Percentiles rank a stretch among this genome's conserved stretches.
phyloP scores from a whole-genome alignment of 30 jellyfish, hydroid and myxozoan genomes.

The Calvadosia cruxmelitensis region DNA sequence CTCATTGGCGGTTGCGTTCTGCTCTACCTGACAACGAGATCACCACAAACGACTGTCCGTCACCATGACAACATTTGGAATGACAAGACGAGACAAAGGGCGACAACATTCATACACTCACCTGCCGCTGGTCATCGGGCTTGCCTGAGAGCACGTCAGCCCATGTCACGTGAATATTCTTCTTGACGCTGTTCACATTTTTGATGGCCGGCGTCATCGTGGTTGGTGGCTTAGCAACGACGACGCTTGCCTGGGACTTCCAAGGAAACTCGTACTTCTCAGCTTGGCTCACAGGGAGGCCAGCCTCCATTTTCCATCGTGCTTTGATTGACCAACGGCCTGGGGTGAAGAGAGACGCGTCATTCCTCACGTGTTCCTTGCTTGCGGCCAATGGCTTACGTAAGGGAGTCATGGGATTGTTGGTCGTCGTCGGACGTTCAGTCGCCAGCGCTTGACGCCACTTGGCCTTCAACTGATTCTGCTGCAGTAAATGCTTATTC shows the following conservation, averaged over 20 bases:
- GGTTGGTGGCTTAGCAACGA: too few species aligned
- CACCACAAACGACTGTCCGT: too few species aligned
- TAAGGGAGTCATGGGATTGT: background rate
- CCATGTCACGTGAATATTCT: background rate
- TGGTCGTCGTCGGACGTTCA: background rate
- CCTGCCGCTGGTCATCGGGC: background rate
- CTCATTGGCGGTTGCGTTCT: too few species aligned
- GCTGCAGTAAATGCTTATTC: background rate
- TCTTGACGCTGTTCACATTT: background rate
- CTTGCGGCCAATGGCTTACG: too few species aligned
- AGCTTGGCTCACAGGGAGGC: background rate
- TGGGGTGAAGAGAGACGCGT: background rate
- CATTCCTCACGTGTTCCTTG: background rate
- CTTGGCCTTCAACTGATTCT: background rate
- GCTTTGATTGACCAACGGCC: background rate
- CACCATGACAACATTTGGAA: too few species aligned
- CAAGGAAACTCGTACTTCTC: too few species aligned
- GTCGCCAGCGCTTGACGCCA: background rate
- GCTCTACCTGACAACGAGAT: too few species aligned
- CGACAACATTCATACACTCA: too few species aligned
- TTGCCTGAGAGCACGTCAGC: background rate
- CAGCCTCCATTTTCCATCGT: background rate
- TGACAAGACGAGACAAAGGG: too few species aligned
- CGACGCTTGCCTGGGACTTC: background rate
- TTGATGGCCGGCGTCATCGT: background rate